Percentiles rank a stretch among this genome's conserved stretches.
Evolutionary conservation across 1,140 invertebrate genomes (phyloP).

Genomic region (Euura saliciscinereae): DNA sequence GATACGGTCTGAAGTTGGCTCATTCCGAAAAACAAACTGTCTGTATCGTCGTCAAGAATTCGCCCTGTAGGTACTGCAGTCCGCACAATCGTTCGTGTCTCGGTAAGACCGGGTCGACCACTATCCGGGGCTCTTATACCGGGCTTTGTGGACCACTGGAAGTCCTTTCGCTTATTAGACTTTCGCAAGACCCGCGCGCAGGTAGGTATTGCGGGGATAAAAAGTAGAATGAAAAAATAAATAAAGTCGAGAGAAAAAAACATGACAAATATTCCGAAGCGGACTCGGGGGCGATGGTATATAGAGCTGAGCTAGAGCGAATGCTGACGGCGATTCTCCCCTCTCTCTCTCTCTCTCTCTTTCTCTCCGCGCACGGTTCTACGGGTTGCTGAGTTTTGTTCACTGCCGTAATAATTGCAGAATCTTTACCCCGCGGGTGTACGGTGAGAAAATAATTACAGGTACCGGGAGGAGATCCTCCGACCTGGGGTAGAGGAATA

Average conservation of each 20-base stretch:
- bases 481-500: too few species aligned
- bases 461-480: background rate
- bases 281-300: too few species aligned
- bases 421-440: background rate
- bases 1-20: too few species aligned
- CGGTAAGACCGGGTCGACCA: too few species aligned
- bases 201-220: background rate
- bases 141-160: background rate
- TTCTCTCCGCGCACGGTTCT: background rate
- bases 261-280: too few species aligned
- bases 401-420: background rate
- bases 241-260: background rate
- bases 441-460: background rate
- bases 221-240: background rate
- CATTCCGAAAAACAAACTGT: too few species aligned
- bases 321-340: too few species aligned
- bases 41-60: too few species aligned
- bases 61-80: too few species aligned
- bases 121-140: background rate
- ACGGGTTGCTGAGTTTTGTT: too few species aligned
- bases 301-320: too few species aligned
- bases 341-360: background rate
- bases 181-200: background rate
- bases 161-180: slow-evolving; percentile 4
- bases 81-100: too few species aligned